Evolutionary conservation across 2,888 invertebrate genomes (phyloP), one percentile per base, ranked within the genome.

Genomic region (Caenorhabditis angaria): DNA sequence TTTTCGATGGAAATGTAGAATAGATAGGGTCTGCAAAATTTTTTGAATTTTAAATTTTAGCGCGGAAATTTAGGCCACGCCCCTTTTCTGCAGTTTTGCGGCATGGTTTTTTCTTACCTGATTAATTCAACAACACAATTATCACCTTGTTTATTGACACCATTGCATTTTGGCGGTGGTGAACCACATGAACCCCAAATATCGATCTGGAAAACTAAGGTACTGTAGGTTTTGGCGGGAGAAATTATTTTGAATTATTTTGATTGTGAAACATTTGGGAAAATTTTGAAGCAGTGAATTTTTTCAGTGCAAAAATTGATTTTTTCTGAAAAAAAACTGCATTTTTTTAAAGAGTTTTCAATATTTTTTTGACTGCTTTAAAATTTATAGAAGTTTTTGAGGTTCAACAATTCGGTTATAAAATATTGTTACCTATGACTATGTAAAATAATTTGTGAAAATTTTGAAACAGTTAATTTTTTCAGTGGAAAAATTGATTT

Each of bases 1-100:
- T 82, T 81, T 59, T 82, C 82, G n/a, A 81, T 77, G 0, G 81
- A 76, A 18, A 81, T 60, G 63, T 80, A 81, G 70, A 81, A 82
- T 41, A 77, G 74, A 70, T 80, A 78, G 47, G 69, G 77, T 28
- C 71, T 77, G 22, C 25, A 54, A 54, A 51, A 18, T 5, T 32
- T 32, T 32, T 32, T 32, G 32, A 5, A 32, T 32, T 32, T 8
- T 32, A 12, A 32, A 32, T 8, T 32, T 32, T 32, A 8, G 5
- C 12, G 32, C 12, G 5, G 32, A 5, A 32, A 32, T 32, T 8
- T 32, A 12, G 32, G 32, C 12, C 12, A 12, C 6, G 32, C 48
- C 8, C 48, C 8, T 8, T 48, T 5, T n/a, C 48, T 10, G 5
- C 14, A 48, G 5, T 48, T 51, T 20, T 4, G 6, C 25, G 24